Base-by-base conservation (phyloP, 2,113 vertebrate genomes). In the Rhegmatorhina hoffmannsi region DNA sequence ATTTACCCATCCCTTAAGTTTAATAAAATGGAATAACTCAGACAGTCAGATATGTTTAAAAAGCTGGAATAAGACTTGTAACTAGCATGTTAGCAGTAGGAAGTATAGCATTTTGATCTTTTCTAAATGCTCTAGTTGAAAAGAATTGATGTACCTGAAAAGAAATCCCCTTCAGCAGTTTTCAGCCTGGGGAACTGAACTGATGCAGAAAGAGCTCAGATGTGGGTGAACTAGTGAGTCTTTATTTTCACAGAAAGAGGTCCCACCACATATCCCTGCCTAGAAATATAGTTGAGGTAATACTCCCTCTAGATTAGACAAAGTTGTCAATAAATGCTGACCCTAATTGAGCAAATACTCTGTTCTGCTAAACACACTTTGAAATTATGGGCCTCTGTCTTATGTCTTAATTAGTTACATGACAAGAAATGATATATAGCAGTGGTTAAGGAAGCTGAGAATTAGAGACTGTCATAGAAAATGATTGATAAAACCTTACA, bases 401-500 rank as follows among this genome's bases (percentile, higher is more conserved):
- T 74, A 53, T 50, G n/a, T 89, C 58, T 36, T 68, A 43, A 81
- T 87, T 84, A 87, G 69, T 84, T 94, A 73, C 40, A 53, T 62
- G 89, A 82, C 89, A 92, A 84, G 36, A 82, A 95, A 92, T 87
- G 3, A 91, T 69, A 73, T 31, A 79, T 26, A 70, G 25, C 18
- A 43, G 36, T 38, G 40, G 50, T 73, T 80, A 87, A 91, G 46
- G 70, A 95, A 89, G 40, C 12, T 68, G 43, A 46, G 84, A 92
- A 87, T 83, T 89, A 84, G 50, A 73, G 44, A 50, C n/a, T 73
- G 70, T 69, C 89, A 47, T 28, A 44, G 50, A 50, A 89, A 95
- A 73, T 83, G 70, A 91, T 58, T 89, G 46, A 95, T 89, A 73
- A 95, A 92, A 81, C 23, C 12, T 66, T 74, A 34, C 33, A 66